phyloP scores from a whole-genome alignment of 2,797 vertebrate species.

The Pitangus sulphuratus region DNA sequence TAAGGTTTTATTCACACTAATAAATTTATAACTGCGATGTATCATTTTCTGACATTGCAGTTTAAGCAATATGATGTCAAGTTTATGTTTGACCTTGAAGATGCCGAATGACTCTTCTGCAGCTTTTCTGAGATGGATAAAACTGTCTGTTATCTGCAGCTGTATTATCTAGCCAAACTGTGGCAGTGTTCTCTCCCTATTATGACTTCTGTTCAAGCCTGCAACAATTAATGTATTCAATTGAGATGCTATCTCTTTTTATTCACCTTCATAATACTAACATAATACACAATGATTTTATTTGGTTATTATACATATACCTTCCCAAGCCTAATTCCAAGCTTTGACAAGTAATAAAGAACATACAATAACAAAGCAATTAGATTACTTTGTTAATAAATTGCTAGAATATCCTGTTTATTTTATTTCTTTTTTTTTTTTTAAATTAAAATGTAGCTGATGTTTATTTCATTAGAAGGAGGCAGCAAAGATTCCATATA shows the following conservation, averaged over 20 bases:
- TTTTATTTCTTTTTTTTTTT: not conserved
- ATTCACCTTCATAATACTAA: slow-evolving; percentile 13
- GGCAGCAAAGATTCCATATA: not conserved
- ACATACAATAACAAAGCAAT: not conserved
- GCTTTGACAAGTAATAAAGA: not conserved
- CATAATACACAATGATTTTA: not conserved
- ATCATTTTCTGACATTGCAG: slow-evolving; percentile 14
- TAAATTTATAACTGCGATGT: not conserved
- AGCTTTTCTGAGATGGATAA: slow-evolving; percentile 34
- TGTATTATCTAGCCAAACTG: slow-evolving; percentile 12
- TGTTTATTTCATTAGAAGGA: not conserved
- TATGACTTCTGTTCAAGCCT: slow-evolving; percentile 18
- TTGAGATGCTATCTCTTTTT: not conserved
- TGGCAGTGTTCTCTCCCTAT: slow-evolving; percentile 11
- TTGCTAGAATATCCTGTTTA: not conserved
- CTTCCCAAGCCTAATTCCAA: not conserved
- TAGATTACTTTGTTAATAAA: not conserved
- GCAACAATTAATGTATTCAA: slow-evolving; percentile 15
- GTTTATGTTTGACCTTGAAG: slow-evolving; percentile 38
- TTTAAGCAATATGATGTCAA: not conserved
- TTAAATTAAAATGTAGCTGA: not conserved
- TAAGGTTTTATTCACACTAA: not conserved
- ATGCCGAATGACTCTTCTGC: not conserved
- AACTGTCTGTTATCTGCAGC: slow-evolving; percentile 20
- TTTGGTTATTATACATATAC: not conserved